Percentiles rank a stretch among this genome's conserved stretches.
These are phyloP conservation scores for Gadus chalcogrammus DNA, from an alignment of 2,113 vertebrate species.

Conservation along the genomic window DNA sequence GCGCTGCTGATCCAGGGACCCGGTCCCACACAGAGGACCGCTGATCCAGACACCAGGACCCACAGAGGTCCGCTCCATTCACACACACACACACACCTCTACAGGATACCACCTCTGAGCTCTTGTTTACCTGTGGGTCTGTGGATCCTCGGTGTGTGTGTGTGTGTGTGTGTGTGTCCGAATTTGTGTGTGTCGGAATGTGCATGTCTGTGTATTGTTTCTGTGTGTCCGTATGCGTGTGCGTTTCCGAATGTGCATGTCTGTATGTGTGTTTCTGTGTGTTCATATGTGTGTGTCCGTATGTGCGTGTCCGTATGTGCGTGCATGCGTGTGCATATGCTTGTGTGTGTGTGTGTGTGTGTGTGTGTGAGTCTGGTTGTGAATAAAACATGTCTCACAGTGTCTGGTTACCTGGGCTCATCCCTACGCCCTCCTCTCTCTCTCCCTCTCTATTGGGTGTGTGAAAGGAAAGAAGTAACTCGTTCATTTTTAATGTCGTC, in stretches of 20 bases:
- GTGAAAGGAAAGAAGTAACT: slow-evolving; percentile 71
- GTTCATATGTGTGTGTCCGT: not conserved
- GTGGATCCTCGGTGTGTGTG: too few relatives aligned
- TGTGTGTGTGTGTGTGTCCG: not conserved
- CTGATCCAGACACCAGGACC: slow-evolving; percentile 9
- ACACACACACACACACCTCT: slow-evolving; percentile 47
- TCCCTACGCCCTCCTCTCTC: slow-evolving; percentile 20
- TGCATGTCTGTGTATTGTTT: too few relatives aligned
- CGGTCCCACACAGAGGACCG: slow-evolving; percentile 17
- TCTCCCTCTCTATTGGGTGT: slow-evolving; percentile 46
- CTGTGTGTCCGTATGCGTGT: not conserved
- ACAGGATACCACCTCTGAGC: not conserved
- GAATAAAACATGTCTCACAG: slow-evolving; percentile 72
- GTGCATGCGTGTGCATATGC: too few relatives aligned
- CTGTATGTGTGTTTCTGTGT: not conserved
- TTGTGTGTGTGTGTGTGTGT: not conserved
- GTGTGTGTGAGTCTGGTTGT: slow-evolving; percentile 35
- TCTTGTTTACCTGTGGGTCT: slow-evolving; percentile 39
- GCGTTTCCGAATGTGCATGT: slow-evolving; percentile 56
- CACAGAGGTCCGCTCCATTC: slow-evolving; percentile 18
- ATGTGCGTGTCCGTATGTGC: not conserved
- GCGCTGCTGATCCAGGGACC: slow-evolving; percentile 27
- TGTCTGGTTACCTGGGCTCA: slow-evolving; percentile 61
- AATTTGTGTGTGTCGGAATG: too few relatives aligned
- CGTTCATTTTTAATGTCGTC: slow-evolving; percentile 74